Evolutionary conservation across 1,140 invertebrate genomes (phyloP), one percentile per base, ranked within the genome.

Genomic region (Lasioglossum albipes): DNA sequence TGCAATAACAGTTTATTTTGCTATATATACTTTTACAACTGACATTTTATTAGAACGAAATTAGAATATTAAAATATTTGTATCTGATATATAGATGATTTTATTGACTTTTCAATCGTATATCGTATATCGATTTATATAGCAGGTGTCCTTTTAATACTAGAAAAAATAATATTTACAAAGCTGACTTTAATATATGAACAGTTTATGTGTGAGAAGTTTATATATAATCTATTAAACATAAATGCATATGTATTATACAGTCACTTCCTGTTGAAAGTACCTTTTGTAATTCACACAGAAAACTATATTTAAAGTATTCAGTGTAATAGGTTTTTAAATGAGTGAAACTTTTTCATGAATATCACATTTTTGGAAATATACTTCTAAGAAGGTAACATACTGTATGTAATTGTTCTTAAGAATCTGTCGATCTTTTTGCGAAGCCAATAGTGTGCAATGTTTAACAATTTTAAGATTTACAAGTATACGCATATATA

Each of bases 41-140:
- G 2, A 73, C 45, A 73, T 41, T 65, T 42, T 16, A 4, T 79
- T 42, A 42, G 57, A 57, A 36, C 31, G 16, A 73, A 73, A 66
- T 73, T 73, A 73, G 49, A 79, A 27, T 79, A 79, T 52, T 79
- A 79, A 79, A 79, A 79, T 79, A 73, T 79, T 42, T 70, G 22
- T 66, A 18, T 66, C 65, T 77, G 27, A 18, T 72, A 65, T 72
- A 65, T 20, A 73, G 31, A 9, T 36, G 4, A 20, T 27, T 73
- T 73, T 73, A 65, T 65, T 79, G 70, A 73, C 16, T 27, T 52
- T 79, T 10, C 27, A 66, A 61, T 75, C 12, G 45, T 49, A 49
- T 49, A 12, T 49, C 12, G 66, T 67, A 66, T 31, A 22, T n/a
- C 41, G 13, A 64, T 12, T 36, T 54, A 22, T 31, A 42, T 9